These are phyloP conservation scores for Eremophila alpestris DNA, from an alignment of 2,797 vertebrate genomes.

Conservation along the genomic window DNA sequence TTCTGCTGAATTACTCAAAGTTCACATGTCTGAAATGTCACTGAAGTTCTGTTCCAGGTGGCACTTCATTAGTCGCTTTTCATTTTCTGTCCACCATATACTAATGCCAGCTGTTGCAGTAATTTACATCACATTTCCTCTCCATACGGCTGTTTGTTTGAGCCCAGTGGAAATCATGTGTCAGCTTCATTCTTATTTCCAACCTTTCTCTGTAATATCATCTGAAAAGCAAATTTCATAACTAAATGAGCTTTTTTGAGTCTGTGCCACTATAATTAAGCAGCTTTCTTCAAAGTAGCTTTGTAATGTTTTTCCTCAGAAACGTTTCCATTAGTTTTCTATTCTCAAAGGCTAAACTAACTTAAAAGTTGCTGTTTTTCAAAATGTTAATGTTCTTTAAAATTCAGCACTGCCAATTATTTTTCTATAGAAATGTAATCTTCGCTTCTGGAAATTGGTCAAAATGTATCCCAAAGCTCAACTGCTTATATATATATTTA, in stretches of 20 bases:
- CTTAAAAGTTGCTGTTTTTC: constrained; percentile 23
- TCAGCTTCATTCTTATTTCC: constrained; percentile 54
- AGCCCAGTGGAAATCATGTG: constrained; percentile 62
- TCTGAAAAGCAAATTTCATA: constrained; percentile 64
- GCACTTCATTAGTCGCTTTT: constrained; percentile 35
- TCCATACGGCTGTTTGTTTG: constrained; percentile 51
- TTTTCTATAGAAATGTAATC: not conserved
- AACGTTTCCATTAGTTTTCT: constrained; percentile 57
- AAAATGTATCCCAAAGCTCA: not conserved
- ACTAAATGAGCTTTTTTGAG: constrained; percentile 58
- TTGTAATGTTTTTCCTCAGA: constrained; percentile 55
- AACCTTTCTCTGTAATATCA: constrained; percentile 43
- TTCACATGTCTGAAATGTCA: not conserved
- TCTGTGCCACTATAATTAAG: constrained; percentile 54
- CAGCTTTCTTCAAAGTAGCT: constrained; percentile 58
- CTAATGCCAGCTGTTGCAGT: constrained; percentile 50
- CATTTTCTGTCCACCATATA: constrained; percentile 47
- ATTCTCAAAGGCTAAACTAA: constrained; percentile 50
- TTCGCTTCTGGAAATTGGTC: constrained; percentile 13
- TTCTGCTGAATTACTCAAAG: not conserved
- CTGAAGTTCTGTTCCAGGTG: constrained; percentile 27
- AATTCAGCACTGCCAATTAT: not conserved
- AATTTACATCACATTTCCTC: constrained; percentile 63
- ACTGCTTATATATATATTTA: not conserved
- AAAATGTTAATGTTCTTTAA: constrained; percentile 17